phyloP scores from a whole-genome alignment of 2,113 vertebrate species.

The Thalassoma bifasciatum region DNA sequence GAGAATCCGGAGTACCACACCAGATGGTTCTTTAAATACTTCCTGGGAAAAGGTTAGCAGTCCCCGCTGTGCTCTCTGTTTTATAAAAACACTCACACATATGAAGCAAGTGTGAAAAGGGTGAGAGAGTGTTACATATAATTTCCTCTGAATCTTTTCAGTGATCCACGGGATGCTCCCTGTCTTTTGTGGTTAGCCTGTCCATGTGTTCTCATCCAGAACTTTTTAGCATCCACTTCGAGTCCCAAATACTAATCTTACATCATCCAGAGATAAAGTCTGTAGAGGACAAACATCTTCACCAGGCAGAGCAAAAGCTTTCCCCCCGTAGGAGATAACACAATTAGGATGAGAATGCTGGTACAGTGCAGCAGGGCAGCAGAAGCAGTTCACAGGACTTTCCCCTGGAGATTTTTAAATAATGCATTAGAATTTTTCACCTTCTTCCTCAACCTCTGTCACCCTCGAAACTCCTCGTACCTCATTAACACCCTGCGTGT shows the following conservation, averaged over 20 bases:
- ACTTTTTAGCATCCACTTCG: conserved; percentile 41
- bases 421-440: conserved; percentile 7
- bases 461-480: conserved; percentile 27
- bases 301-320: conserved; percentile 24
- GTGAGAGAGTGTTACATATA: neutral
- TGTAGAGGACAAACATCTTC: neutral
- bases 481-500: conserved; percentile 26
- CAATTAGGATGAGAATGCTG: conserved; percentile 34
- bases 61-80: neutral
- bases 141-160: no score
- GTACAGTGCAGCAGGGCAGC: conserved; percentile 32
- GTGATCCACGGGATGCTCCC: no score
- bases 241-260: conserved; percentile 32
- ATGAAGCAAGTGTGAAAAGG: conserved; percentile 16
- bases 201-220: conserved; percentile 35
- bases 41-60: conserved; percentile 96
- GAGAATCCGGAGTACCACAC: conserved; percentile 99
- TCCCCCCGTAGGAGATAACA: conserved; percentile 42
- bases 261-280: conserved; percentile 12
- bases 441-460: conserved; percentile 31
- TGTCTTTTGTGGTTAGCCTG: conserved; percentile 38
- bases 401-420: conserved; percentile 3
- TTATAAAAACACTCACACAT: no score
- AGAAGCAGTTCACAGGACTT: conserved; percentile 21
- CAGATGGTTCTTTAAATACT: conserved; percentile 99